phyloP scores from a whole-genome alignment of 2,113 vertebrate genomes.

The Girardinichthys multiradiatus region DNA sequence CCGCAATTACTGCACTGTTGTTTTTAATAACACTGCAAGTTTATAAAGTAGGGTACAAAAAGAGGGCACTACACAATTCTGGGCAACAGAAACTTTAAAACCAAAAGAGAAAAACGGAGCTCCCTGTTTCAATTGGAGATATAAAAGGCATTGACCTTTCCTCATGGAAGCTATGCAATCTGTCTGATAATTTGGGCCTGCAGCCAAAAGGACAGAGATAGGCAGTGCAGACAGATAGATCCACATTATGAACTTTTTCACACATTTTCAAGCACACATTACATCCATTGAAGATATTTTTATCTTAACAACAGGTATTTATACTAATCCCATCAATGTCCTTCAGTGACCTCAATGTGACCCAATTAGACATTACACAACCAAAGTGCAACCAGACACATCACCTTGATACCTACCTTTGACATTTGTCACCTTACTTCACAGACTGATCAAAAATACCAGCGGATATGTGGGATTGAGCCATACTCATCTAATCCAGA shows the following conservation, averaged over 20 bases:
- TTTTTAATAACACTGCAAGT: too few species aligned
- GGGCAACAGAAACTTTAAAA: background rate
- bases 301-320: background rate
- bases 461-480: too few species aligned
- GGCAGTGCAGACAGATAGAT: constrained; percentile 16
- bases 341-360: background rate
- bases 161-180: constrained; percentile 15
- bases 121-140: constrained; percentile 12
- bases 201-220: constrained; percentile 38
- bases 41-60: background rate
- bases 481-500: background rate
- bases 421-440: background rate
- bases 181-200: constrained; percentile 56
- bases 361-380: background rate
- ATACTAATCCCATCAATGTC: background rate
- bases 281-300: background rate
- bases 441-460: too few species aligned
- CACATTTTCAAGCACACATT: constrained; percentile 25
- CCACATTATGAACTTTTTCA: constrained; percentile 9
- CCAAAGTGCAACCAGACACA: background rate
- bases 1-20: too few species aligned
- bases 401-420: background rate
- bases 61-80: background rate
- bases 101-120: background rate
- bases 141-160: constrained; percentile 51